Percentiles rank a stretch among this genome's conserved stretches.
phyloP scores from a whole-genome alignment of 2,113 vertebrate species.

The Gymnogyps californianus region DNA sequence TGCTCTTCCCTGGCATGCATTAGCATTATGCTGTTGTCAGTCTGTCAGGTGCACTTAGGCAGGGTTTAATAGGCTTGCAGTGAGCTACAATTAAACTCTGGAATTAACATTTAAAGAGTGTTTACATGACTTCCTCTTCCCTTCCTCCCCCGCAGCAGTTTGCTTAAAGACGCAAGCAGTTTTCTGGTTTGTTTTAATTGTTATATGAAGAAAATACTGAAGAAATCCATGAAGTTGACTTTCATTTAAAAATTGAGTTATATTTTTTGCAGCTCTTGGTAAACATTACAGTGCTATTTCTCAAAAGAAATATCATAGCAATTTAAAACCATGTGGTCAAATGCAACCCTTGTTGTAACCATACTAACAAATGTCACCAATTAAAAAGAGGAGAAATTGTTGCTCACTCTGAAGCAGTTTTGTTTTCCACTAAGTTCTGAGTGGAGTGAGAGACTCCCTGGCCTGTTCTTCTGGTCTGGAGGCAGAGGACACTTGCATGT shows the following conservation, averaged over 20 bases:
- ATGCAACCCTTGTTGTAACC: background rate
- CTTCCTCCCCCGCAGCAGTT: constrained; percentile 32
- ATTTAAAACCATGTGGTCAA: background rate
- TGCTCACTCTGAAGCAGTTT: background rate
- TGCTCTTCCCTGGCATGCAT: constrained; percentile 57
- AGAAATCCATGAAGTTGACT: background rate
- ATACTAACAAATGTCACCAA: background rate
- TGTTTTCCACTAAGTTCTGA: background rate
- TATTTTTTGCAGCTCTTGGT: background rate
- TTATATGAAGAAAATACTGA: background rate
- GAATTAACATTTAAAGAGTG: constrained; percentile 68
- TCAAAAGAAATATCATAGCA: background rate
- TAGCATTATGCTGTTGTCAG: constrained; percentile 66
- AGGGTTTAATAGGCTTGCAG: constrained; percentile 64
- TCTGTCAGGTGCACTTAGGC: constrained; percentile 70
- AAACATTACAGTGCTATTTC: background rate
- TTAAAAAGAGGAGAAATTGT: background rate
- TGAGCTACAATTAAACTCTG: constrained; percentile 67
- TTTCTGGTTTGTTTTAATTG: constrained; percentile 2
- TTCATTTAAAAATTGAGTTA: background rate
- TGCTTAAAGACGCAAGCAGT: constrained; percentile 5
- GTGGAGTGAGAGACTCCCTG: background rate
- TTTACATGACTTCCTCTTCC: constrained; percentile 55
- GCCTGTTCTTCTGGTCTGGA: fast-evolving
- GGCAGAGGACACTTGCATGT: background rate